A percentile compares a stretch with the other conserved stretches of the same genome.
These are phyloP conservation scores for Empis livida DNA, from an alignment of 2,888 invertebrate species.

Conservation along the genomic window DNA sequence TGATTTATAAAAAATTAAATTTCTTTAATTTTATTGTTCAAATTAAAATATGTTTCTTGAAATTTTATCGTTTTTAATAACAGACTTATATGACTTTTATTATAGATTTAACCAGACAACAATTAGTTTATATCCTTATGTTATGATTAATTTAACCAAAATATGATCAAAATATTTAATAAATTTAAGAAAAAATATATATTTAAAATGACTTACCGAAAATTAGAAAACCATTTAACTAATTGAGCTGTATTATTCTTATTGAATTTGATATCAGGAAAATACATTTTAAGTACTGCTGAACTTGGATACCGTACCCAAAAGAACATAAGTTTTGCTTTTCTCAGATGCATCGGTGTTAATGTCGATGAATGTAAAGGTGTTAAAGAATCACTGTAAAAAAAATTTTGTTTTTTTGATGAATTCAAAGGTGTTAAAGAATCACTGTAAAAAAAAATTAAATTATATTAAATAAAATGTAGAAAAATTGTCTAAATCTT, in stretches of 20 bases:
- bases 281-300: constrained; percentile 98
- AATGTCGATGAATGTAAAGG: constrained; percentile 86
- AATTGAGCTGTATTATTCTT: constrained; percentile 99
- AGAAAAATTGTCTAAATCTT: neutral
- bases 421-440: constrained; percentile 83
- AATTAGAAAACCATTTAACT: constrained; percentile 99
- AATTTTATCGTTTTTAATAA: too few species aligned
- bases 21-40: too few species aligned
- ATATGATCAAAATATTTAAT: too few species aligned
- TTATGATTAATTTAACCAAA: too few species aligned
- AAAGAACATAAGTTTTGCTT: constrained; percentile 99
- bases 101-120: too few species aligned
- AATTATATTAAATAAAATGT: neutral
- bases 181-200: too few species aligned
- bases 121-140: too few species aligned
- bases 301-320: constrained; percentile 99
- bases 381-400: constrained; percentile 64
- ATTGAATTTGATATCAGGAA: constrained; percentile 99
- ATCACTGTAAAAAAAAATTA: too few species aligned
- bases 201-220: constrained; percentile 74
- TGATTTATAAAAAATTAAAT: too few species aligned
- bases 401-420: too few species aligned
- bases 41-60: too few species aligned
- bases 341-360: constrained; percentile 99
- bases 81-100: too few species aligned